phyloP scores from a whole-genome alignment of 2,797 vertebrate genomes.

The Galagoides demidoff region DNA sequence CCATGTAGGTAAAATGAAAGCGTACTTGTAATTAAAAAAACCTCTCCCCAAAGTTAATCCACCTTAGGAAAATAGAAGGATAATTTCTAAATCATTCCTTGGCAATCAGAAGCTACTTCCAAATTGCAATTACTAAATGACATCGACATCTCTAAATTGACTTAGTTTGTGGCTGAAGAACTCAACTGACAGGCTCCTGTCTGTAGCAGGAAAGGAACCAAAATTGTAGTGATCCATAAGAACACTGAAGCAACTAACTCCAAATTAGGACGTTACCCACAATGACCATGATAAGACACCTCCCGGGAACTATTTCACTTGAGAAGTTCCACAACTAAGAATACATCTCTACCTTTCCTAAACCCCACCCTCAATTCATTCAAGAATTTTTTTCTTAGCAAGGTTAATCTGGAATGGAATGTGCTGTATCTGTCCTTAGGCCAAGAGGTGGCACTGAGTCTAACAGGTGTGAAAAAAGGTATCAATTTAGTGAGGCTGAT shows the following conservation, averaged over 20 bases:
- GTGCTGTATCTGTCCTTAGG: neutral
- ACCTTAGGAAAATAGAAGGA: slow-evolving; percentile 1
- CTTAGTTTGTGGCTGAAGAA: neutral
- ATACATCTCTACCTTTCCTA: neutral
- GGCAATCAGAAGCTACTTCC: neutral
- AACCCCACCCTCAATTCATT: neutral
- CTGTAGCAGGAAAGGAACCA: neutral
- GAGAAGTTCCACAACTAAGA: neutral
- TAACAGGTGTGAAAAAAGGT: slow-evolving; percentile 56
- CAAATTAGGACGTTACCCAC: neutral
- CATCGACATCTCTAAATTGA: neutral
- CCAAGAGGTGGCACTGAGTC: neutral
- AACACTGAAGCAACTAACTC: neutral
- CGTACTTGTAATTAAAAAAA: neutral
- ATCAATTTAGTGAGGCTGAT: slow-evolving; percentile 11
- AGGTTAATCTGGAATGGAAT: slow-evolving; percentile 38
- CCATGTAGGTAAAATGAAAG: neutral
- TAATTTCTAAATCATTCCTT: neutral
- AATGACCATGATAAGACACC: neutral
- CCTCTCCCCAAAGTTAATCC: neutral
- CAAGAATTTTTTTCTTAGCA: neutral
- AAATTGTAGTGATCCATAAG: neutral
- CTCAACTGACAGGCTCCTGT: neutral
- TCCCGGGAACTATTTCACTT: neutral
- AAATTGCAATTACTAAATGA: neutral